A percentile compares a stretch with the other conserved stretches of the same genome.
phyloP scores from a whole-genome alignment of 2,797 vertebrate species.

The Myotis planiceps region DNA sequence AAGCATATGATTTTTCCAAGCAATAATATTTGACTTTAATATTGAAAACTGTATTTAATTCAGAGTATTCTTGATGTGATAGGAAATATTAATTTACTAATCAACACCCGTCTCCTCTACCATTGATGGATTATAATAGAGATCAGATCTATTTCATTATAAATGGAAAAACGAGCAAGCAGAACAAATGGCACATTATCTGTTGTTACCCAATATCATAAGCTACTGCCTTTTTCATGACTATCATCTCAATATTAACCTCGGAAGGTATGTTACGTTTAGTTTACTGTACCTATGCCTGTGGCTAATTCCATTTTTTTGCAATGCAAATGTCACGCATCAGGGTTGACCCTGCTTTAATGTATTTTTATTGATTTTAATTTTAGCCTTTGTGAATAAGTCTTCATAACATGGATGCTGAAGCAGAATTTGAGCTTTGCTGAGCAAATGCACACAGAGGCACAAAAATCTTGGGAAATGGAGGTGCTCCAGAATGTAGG shows the following conservation, averaged over 20 bases:
- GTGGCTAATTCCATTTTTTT: constrained; percentile 21
- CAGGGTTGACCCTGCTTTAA: neutral
- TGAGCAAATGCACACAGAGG: neutral
- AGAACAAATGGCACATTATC: constrained; percentile 8
- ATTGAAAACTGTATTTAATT: neutral
- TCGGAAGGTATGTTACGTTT: neutral
- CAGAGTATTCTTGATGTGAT: neutral
- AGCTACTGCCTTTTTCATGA: constrained; percentile 18
- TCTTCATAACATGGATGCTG: neutral
- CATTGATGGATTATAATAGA: neutral
- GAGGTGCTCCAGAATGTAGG: neutral
- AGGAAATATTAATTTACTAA: constrained; percentile 6
- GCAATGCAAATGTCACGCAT: neutral
- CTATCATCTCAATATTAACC: neutral
- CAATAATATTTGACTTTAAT: neutral
- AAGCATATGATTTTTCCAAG: neutral
- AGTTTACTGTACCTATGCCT: neutral
- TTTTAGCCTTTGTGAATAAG: constrained; percentile 7
- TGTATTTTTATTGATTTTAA: constrained; percentile 16
- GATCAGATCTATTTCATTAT: neutral
- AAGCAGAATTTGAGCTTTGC: neutral
- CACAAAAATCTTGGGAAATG: neutral
- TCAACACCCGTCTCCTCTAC: neutral
- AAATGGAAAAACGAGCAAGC: constrained; percentile 20
- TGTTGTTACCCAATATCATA: neutral